Conservation (phyloP, 2,888 invertebrate species). For the Acanthoscelides obtectus region DNA sequence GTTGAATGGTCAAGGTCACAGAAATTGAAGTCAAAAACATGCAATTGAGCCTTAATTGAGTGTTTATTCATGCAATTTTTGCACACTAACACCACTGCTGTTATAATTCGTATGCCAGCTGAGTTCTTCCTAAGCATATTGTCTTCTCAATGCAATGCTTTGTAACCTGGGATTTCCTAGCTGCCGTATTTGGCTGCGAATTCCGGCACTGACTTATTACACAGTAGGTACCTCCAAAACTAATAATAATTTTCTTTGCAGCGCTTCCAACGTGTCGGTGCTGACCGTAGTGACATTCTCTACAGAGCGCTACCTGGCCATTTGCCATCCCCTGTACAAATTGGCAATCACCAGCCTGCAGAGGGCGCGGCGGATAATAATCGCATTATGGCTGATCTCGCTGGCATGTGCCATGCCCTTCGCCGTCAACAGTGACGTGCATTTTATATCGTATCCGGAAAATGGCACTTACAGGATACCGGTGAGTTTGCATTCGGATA, state of each 20-base stretch:
- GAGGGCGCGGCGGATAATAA: conserved; percentile 75
- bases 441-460: conserved; percentile 67
- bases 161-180: too few relatives aligned
- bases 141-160: too few relatives aligned
- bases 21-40: too few relatives aligned
- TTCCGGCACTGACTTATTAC: too few relatives aligned
- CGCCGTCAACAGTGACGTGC: conserved; percentile 67
- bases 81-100: too few relatives aligned
- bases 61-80: too few relatives aligned
- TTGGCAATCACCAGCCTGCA: conserved; percentile 80
- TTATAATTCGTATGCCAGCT: too few relatives aligned
- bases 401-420: conserved; percentile 74
- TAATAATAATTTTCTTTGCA: conserved; percentile 43
- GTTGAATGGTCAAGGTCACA: too few relatives aligned
- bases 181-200: too few relatives aligned
- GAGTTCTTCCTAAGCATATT: too few relatives aligned
- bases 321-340: conserved; percentile 81
- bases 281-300: conserved; percentile 90
- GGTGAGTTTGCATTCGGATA: conserved; percentile 8
- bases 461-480: conserved; percentile 9
- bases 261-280: conserved; percentile 86
- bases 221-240: too few relatives aligned
- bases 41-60: too few relatives aligned
- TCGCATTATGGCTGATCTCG: conserved; percentile 71
- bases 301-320: conserved; percentile 84